Percentiles rank a stretch among this genome's conserved stretches.
Conservation (phyloP, 1,140 invertebrate genomes). For the Papilio glaucus region DNA sequence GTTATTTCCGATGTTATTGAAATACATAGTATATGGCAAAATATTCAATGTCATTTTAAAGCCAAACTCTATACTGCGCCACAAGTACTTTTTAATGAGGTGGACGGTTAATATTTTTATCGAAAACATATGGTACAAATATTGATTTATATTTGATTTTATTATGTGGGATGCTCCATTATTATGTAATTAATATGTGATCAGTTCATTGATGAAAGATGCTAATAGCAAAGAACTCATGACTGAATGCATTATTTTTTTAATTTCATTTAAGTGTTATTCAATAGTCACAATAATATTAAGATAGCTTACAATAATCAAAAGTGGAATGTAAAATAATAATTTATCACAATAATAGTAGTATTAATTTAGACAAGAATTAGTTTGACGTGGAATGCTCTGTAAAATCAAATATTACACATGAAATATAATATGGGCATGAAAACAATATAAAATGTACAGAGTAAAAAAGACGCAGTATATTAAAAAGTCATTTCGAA, state of each 20-base stretch:
- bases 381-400: neutral
- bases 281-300: neutral
- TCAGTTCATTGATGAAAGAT: neutral
- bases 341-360: slow-evolving; percentile 17
- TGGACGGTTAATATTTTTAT: slow-evolving; percentile 20
- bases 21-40: neutral
- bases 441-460: neutral
- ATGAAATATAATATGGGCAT: neutral
- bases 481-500: neutral
- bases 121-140: neutral
- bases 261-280: slow-evolving; percentile 5
- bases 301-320: neutral
- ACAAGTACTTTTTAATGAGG: neutral
- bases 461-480: slow-evolving; percentile 9
- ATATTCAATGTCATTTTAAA: neutral
- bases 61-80: slow-evolving; percentile 4
- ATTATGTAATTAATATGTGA: slow-evolving; percentile 2
- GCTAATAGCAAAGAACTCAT: neutral
- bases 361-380: too few relatives aligned
- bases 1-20: neutral
- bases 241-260: slow-evolving; percentile 12
- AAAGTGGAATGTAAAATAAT: slow-evolving; percentile 18
- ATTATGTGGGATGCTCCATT: slow-evolving; percentile 3
- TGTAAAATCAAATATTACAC: neutral
- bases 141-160: neutral